Evolutionary conservation across 2,113 vertebrate species (phyloP).

Genomic region (Osmerus mordax): DNA sequence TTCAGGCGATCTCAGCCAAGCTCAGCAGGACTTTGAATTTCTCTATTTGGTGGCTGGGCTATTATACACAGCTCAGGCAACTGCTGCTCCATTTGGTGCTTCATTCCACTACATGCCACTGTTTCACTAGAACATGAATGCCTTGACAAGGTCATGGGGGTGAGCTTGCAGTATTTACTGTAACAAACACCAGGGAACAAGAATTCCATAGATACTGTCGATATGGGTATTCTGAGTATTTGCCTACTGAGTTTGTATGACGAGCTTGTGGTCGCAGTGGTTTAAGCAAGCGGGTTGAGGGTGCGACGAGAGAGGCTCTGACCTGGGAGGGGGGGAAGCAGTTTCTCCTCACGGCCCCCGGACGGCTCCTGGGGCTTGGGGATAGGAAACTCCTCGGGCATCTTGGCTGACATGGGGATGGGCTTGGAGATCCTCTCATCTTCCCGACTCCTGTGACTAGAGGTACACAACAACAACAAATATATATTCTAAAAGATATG

Average conservation of each 20-base stretch:
- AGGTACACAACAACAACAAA: constrained; percentile 26
- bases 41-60: constrained; percentile 33
- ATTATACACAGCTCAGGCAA: constrained; percentile 34
- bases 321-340: constrained; percentile 91
- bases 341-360: constrained; percentile 79
- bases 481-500: neutral
- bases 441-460: constrained; percentile 88
- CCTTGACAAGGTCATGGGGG: no score
- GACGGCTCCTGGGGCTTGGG: constrained; percentile 80
- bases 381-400: constrained; percentile 73
- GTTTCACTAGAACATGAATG: no score
- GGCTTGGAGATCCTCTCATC: constrained; percentile 86
- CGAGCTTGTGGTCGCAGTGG: no score
- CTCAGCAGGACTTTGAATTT: constrained; percentile 57
- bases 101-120: constrained; percentile 1
- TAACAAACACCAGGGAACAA: no score
- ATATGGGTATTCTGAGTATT: no score
- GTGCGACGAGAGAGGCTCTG: constrained; percentile 30
- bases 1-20: constrained; percentile 45
- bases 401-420: constrained; percentile 84
- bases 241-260: no score
- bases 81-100: constrained; percentile 27
- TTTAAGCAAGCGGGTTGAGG: neutral
- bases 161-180: no score
- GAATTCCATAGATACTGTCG: no score